Base-by-base conservation (phyloP, 2,888 invertebrate genomes). In the Leptinotarsa rubiginosa region DNA sequence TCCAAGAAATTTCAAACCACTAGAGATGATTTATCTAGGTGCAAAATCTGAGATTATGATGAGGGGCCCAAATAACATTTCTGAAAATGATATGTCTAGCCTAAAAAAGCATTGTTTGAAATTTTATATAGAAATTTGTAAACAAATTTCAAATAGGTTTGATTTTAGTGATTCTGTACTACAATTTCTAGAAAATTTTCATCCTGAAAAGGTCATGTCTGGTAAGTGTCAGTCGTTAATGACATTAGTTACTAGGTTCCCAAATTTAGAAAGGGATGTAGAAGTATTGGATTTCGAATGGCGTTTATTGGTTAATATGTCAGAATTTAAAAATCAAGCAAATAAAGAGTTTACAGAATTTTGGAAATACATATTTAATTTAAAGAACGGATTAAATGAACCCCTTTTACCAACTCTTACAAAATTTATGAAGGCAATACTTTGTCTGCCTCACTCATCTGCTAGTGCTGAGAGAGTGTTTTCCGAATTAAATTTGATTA, bases 101-200 rank as follows among this genome's bases (percentile, higher is more conserved):
- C 74, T 79, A 67, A 66, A 64, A 54, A 56, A 73, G 66, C 62
- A 70, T 13, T 22, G 18, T 47, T 71, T 78, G 52, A 71, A 71
- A n/a, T 80, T 77, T 77, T 78, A 77, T 75, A 69, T 76, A 16
- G 76, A 77, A 67, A 56, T 78, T 47, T 67, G 52, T 20, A 62
- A 20, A 18, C 73, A 79, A 65, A 78, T 79, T 41, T 76, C 73
- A 74, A 77, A 75, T 52, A 59, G 80, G 25, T 80, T 76, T 59
- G 52, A 73, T 47, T 79, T 79, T 74, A 54, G 62, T 56, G 73
- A 77, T 56, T 59, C 68, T 25, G 66, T 75, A 49, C 75, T 79
- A 20, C 75, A 67, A 41, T 75, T 73, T 71, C 52, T 74, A 13
- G 49, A 68, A 65, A 75, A 68, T 75, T 74, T 74, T 70, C 50